Evolutionary conservation across 2,888 invertebrate genomes (phyloP).

Genomic region (Calameuta pallipes): DNA sequence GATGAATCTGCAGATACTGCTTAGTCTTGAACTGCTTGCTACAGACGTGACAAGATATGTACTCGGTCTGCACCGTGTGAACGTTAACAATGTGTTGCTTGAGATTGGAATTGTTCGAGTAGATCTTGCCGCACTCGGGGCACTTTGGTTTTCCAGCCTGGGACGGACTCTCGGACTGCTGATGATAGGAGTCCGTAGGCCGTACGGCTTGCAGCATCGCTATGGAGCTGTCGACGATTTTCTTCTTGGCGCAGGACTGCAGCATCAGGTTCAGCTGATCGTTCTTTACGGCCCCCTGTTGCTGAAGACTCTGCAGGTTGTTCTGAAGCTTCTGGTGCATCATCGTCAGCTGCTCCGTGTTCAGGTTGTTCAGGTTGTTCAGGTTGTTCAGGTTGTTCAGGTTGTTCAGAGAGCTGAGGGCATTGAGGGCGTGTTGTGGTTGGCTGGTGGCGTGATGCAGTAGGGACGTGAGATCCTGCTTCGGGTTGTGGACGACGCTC

Average conservation of each 20-base stretch:
- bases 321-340: conserved; percentile 62
- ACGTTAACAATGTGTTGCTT: conserved; percentile 79
- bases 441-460: conserved; percentile 16
- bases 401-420: conserved; percentile 25
- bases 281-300: conserved; percentile 37
- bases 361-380: conserved; percentile 39
- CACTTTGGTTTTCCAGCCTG: conserved; percentile 71
- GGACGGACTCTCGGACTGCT: conserved; percentile 27
- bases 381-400: conserved; percentile 26
- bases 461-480: conserved; percentile 38
- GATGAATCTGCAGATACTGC: conserved; percentile 78
- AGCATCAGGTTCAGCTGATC: conserved; percentile 58
- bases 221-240: conserved; percentile 49
- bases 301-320: conserved; percentile 55
- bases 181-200: conserved; percentile 30
- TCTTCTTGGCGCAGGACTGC: conserved; percentile 58
- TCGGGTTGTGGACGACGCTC: conserved; percentile 46
- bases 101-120: conserved; percentile 77
- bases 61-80: conserved; percentile 72
- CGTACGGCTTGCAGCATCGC: conserved; percentile 45
- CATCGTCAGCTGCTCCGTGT: conserved; percentile 58
- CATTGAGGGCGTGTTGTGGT: conserved; percentile 46
- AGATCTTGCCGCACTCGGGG: conserved; percentile 76
- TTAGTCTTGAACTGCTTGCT: conserved; percentile 77
- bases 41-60: conserved; percentile 75